These are phyloP conservation scores for Lophotriccus pileatus DNA, from an alignment of 2,797 vertebrate genomes.

Conservation along the genomic window DNA sequence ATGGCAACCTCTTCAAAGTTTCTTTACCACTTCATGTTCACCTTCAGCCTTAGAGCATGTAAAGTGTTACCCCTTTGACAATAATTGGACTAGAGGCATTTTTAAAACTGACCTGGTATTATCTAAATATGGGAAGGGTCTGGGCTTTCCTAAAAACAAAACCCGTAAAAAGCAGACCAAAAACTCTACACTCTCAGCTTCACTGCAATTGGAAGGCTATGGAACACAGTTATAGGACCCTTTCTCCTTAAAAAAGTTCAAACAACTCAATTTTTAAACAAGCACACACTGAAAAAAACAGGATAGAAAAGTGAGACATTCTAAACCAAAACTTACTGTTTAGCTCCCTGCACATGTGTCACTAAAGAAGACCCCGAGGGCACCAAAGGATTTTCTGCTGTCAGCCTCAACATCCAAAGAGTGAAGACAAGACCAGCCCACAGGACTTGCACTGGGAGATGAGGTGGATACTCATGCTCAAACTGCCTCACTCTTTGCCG, in stretches of 20 bases:
- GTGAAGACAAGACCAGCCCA: not conserved
- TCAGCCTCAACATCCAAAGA: not conserved
- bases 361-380: not conserved
- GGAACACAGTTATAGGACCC: fast-evolving
- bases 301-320: not conserved
- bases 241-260: not conserved
- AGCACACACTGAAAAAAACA: not conserved
- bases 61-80: not conserved
- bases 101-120: not conserved
- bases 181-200: not conserved
- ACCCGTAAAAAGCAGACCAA: not conserved
- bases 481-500: not conserved
- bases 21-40: not conserved
- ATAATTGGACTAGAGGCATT: not conserved
- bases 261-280: not conserved
- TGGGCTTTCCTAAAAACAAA: not conserved
- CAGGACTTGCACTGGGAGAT: not conserved
- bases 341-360: not conserved
- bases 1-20: not conserved
- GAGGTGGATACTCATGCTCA: not conserved
- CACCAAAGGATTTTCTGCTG: not conserved
- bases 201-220: not conserved
- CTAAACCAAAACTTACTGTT: not conserved
- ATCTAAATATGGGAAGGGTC: not conserved
- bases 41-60: not conserved